These are phyloP conservation scores for Actinemys pallida DNA, from an alignment of 2,113 vertebrate genomes.

Conservation along the genomic window DNA sequence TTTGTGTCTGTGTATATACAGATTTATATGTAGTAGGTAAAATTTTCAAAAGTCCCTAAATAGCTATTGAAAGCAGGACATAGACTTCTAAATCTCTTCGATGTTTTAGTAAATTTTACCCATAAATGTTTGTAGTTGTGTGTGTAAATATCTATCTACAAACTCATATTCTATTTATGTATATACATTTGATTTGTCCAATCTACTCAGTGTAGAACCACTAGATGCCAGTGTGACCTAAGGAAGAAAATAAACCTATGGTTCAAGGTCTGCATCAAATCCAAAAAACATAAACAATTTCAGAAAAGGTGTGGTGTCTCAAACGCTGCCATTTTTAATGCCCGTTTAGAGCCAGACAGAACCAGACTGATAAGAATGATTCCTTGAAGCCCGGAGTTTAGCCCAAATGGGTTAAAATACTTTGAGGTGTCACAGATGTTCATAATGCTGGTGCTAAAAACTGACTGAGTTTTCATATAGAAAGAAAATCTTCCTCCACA, in stretches of 20 bases:
- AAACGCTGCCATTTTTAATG: conserved; percentile 15
- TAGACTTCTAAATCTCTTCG: neutral
- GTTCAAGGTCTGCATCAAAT: neutral
- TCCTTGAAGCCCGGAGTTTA: neutral
- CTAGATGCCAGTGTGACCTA: conserved; percentile 73
- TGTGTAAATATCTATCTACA: neutral
- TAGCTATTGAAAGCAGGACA: neutral
- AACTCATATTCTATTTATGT: neutral
- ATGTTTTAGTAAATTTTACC: neutral
- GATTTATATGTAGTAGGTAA: neutral
- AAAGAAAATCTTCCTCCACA: neutral
- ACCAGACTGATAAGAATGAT: neutral
- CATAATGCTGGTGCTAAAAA: neutral
- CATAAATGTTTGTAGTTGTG: too few relatives aligned
- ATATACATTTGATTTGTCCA: neutral
- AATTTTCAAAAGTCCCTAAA: neutral
- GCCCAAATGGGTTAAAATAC: neutral
- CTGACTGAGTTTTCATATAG: neutral
- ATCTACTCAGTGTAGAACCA: neutral
- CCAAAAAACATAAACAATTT: neutral
- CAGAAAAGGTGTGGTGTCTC: neutral
- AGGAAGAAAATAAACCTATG: neutral
- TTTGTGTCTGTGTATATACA: neutral
- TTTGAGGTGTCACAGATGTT: neutral
- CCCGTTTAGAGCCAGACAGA: neutral